Base-by-base conservation (phyloP, 2,113 vertebrate species). In the Cavia porcellus region DNA sequence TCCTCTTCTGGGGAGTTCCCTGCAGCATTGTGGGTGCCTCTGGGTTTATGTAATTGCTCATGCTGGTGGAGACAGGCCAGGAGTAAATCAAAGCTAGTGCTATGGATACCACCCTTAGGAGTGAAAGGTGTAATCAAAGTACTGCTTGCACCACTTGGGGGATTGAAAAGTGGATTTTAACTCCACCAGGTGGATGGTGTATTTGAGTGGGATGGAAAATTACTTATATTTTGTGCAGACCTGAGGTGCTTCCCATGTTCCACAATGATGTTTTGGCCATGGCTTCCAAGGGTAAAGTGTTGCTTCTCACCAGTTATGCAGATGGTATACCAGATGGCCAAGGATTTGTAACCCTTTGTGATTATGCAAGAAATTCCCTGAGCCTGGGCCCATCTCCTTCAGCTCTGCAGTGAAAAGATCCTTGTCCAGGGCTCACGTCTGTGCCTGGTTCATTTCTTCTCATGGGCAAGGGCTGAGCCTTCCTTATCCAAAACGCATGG, bases 311-410 rank as follows among this genome's bases (percentile, higher is more conserved):
- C 32, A n/a, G 45, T 19, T 12, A 52, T 15, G 42, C 22, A 19
- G 25, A 19, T 7, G 14, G 19, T 35, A 7, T 8, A 35, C 8
- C 30, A 38, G 61, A 1, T 1, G 9, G 57, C 2, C 9, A 0
- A 30, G 35, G 14, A 0, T 25, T 45, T 52, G 30, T 3, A 8
- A 72, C 32, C 4, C 3, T 52, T 15, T 3, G 50, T 68, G 24
- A 17, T 15, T n/a, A 1, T 30, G n/a, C 10, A 0, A 1, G 38
- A 0, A 2, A 2, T 0, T 17, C 0, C 1, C 1, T 3, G 59
- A 68, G 30, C 3, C 24, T 13, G 47, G 59, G 25, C 35, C 45
- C 15, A 28, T 24, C 70, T 24, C 86, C 66, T 20, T 81, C 25
- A 19, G 3, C 1, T 20, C 10, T 1, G 57, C 3, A 25, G 1